phyloP scores from a whole-genome alignment of 2,113 vertebrate genomes.

The Numida meleagris region DNA sequence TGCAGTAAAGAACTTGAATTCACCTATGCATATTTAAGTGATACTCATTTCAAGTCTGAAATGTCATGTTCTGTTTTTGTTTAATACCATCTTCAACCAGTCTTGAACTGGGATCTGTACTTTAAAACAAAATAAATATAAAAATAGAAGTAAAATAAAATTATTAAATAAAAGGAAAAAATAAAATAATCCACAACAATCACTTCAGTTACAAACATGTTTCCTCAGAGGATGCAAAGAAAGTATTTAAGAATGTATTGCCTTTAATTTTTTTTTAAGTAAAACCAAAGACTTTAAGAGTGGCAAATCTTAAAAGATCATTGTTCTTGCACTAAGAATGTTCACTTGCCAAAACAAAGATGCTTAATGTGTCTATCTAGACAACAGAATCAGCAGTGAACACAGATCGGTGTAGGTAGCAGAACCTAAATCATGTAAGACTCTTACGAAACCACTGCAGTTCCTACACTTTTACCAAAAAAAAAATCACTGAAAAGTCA shows the following conservation, averaged over 20 bases:
- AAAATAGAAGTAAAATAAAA: not conserved
- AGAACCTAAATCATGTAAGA: not conserved
- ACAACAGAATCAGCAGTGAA: not conserved
- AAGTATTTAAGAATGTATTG: not conserved
- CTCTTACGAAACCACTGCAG: not conserved
- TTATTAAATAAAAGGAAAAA: not conserved
- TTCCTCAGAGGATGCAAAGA: not conserved
- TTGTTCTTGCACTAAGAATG: not conserved
- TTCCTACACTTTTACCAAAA: not conserved
- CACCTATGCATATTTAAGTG: not conserved
- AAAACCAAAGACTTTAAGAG: not conserved
- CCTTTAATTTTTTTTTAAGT: not conserved
- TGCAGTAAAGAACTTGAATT: not conserved
- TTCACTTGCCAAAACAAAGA: not conserved
- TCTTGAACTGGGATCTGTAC: not conserved
- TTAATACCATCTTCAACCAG: not conserved
- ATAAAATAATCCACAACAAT: not conserved
- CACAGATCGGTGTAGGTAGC: not conserved
- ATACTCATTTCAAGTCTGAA: not conserved
- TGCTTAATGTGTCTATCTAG: not conserved
- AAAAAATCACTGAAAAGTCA: not conserved
- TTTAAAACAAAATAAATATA: not conserved
- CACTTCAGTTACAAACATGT: not conserved
- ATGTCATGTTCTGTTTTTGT: not conserved
- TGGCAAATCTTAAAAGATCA: not conserved